Base-by-base conservation (phyloP, 2,888 invertebrate genomes). In the Caradrina clavipalpis region DNA sequence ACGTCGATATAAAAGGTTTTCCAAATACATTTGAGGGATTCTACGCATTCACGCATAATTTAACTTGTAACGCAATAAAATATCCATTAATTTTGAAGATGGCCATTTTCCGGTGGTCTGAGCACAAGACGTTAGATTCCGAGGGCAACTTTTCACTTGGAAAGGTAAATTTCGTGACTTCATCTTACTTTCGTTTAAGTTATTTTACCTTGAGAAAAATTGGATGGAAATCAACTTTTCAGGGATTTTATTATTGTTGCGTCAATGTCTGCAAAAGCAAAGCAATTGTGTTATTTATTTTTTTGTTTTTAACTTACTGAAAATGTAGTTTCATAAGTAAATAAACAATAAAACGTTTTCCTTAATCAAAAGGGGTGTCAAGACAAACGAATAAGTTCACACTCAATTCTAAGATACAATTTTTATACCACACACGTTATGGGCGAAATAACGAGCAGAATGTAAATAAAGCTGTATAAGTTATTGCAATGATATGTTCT, bases 81-180 rank as follows among this genome's bases (percentile, higher is more conserved):
- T 93, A 93, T 93, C 95, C 95, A 95, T 95, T 95, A 95, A 95
- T 94, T 93, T 91, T 89, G 89, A 90, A 91, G 93, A 94, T 92
- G 91, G 91, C 92, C 91, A 95, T 95, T 95, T 95, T 95, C 93
- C 93, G 89, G 86, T 74, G 87, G 87, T 87, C 80, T 92, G 94
- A 91, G 84, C 93, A 86, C 80, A 87, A 91, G 90, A 90, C 88
- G 90, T 91, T 89, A 85, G 87, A 89, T 88, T 88, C 90, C 90
- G 87, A 86, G 87, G 88, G 87, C 85, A 87, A 87, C 85, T 86
- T 91, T 89, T 88, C 86, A 81, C 81, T 86, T 82, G 79, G 78
- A 82, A 86, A 87, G 86, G 88, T 87, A 85, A 85, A 88, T 89
- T 87, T 88, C 85, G 86, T 83, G 83, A 84, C 70, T 87, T 87